Percentiles rank a stretch among this genome's conserved stretches.
phyloP scores from a whole-genome alignment of 2,797 vertebrate species.

The Coreius guichenoti region DNA sequence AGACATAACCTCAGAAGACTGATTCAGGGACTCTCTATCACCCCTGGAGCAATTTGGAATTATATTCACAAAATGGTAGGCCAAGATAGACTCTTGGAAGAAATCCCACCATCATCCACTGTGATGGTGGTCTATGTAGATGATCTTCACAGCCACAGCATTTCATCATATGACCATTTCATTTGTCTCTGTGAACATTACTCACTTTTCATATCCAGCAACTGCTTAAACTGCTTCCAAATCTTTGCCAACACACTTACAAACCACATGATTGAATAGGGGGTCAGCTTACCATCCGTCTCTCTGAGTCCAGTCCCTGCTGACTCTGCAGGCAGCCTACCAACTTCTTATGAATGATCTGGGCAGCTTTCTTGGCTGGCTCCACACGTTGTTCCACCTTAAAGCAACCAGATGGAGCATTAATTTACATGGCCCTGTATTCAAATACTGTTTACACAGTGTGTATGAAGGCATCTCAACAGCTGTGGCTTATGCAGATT shows the following conservation, averaged over 20 bases:
- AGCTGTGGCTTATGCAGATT: not conserved
- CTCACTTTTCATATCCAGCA: slow-evolving; percentile 9
- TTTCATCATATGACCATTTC: not conserved
- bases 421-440: not conserved
- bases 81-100: not conserved
- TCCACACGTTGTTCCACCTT: slow-evolving; percentile 96
- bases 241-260: not conserved
- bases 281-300: slow-evolving; percentile 82
- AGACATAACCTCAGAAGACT: slow-evolving; percentile 11
- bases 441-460: not conserved
- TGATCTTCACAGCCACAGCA: slow-evolving; percentile 16
- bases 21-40: not conserved
- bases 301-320: slow-evolving; percentile 87
- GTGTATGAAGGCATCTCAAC: not conserved
- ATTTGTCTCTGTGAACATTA: not conserved
- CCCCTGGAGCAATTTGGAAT: not conserved
- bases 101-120: slow-evolving; percentile 13
- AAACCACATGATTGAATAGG: slow-evolving; percentile 25
- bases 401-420: slow-evolving; percentile 44
- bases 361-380: slow-evolving; percentile 88
- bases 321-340: slow-evolving; percentile 91
- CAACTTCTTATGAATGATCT: slow-evolving; percentile 91
- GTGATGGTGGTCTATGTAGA: slow-evolving; percentile 16
- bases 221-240: slow-evolving; percentile 4
- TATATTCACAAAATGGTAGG: not conserved